Base-by-base conservation (phyloP, 2,888 invertebrate genomes). In the Amphipyra tragopoginis region DNA sequence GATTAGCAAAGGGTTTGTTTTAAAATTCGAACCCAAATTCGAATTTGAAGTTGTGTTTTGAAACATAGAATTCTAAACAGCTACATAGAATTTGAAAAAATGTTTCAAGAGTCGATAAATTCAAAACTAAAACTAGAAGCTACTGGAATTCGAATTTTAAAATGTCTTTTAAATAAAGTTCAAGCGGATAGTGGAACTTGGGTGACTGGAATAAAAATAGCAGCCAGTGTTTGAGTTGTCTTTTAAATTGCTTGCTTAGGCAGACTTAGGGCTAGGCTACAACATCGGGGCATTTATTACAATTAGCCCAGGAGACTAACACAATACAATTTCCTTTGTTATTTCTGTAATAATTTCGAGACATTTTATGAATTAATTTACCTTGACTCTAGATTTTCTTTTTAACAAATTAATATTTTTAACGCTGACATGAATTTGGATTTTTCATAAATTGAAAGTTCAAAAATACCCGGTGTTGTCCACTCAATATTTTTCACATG, bases 401-500 rank as follows among this genome's bases (percentile, higher is more conserved):
- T 52, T 49, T 40, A 9, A 14, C 10, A 15, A 8, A 36, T 15
- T n/a, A 29, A 33, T 13, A 13, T 49, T 71, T 42, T 45, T 33
- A 54, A 44, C 36, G 26, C 26, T 51, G 33, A 50, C 26, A 65
- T 65, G 43, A 54, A 67, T 54, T 43, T 39, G 1, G 8, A 49
- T 43, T 53, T 59, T 60, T 50, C 29, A 48, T 52, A 52, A 48
- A 73, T 43, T 36, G 29, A 39, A 42, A 38, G 43, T 34, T 44
- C 60, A 42, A 60, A 65, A 65, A 47, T 42, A 60, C 42, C 15
- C 49, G 33, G 9, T 66, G 65, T 57, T 74, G 51, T 49, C 55
- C 47, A 68, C 49, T 74, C 83, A 72, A 74, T 72, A 76, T 65
- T 77, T 67, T 65, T 64, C 72, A 66, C 62, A 78, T 85, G 82